phyloP scores from a whole-genome alignment of 2,113 vertebrate species.

The Zootoca vivipara region DNA sequence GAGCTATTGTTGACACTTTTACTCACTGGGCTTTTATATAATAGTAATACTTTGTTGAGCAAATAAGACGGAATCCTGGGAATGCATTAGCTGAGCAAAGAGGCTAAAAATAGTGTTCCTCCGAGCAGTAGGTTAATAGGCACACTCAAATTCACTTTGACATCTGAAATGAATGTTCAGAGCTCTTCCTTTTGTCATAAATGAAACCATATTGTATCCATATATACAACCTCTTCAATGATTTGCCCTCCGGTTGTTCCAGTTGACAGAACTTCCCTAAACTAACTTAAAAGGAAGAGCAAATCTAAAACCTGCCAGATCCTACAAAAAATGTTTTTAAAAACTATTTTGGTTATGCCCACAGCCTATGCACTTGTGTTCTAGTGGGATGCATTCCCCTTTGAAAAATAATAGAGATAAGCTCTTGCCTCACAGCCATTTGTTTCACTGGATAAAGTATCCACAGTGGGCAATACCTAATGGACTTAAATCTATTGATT shows the following conservation, averaged over 20 bases:
- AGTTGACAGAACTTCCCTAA: neutral
- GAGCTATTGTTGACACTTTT: neutral
- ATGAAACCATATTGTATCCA: neutral
- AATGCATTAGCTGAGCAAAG: neutral
- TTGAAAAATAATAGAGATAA: no score
- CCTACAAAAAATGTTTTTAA: neutral
- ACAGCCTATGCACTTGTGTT: neutral
- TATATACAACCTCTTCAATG: neutral
- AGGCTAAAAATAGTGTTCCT: slow-evolving; percentile 1
- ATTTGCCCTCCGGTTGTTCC: neutral
- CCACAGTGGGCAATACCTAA: no score
- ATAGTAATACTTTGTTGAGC: neutral
- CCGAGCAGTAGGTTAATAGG: neutral
- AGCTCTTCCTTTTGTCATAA: neutral
- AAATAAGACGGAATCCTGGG: neutral
- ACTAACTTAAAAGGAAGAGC: neutral
- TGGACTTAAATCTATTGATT: no score
- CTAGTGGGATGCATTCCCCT: no score
- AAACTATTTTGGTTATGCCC: neutral
- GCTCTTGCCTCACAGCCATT: no score
- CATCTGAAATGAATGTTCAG: neutral
- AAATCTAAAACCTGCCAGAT: slow-evolving; percentile 2
- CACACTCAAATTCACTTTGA: slow-evolving; percentile 1
- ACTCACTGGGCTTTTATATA: neutral
- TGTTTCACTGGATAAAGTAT: no score